These are phyloP conservation scores for Hippoglossus stenolepis DNA, from an alignment of 2,113 vertebrate genomes.

Conservation along the genomic window DNA sequence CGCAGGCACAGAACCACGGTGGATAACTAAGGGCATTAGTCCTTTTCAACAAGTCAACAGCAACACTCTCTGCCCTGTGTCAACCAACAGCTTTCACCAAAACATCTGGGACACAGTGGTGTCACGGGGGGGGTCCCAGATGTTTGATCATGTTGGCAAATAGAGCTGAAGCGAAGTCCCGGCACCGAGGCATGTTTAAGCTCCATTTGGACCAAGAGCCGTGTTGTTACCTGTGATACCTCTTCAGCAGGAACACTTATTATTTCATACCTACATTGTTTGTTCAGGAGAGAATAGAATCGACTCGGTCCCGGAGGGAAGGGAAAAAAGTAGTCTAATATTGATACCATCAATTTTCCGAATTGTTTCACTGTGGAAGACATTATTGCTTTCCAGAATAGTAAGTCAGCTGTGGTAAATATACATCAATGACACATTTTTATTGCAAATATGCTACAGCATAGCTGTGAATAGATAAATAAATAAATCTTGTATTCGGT, in stretches of 20 bases:
- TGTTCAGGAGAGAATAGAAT: slow-evolving; percentile 26
- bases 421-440: slow-evolving; percentile 16
- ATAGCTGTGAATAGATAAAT: slow-evolving; percentile 7
- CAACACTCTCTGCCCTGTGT: background rate
- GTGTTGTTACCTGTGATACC: background rate
- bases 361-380: slow-evolving; percentile 13
- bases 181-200: background rate
- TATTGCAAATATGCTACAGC: slow-evolving; percentile 21
- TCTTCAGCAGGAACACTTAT: slow-evolving; percentile 23
- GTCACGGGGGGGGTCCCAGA: slow-evolving; percentile 6
- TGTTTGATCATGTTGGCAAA: background rate
- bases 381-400: slow-evolving; percentile 9
- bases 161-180: background rate
- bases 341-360: slow-evolving; percentile 49
- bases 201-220: slow-evolving; percentile 9
- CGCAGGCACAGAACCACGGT: background rate
- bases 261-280: slow-evolving; percentile 34
- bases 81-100: background rate
- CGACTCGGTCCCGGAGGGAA: slow-evolving; percentile 14
- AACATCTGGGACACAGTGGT: background rate
- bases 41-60: slow-evolving; percentile 1
- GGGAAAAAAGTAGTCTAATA: slow-evolving; percentile 6
- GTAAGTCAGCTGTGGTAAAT: slow-evolving; percentile 25
- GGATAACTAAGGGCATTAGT: background rate
- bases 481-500: background rate